Conservation (phyloP, 2,797 vertebrate species). For the Petrocephalus sullivani region DNA sequence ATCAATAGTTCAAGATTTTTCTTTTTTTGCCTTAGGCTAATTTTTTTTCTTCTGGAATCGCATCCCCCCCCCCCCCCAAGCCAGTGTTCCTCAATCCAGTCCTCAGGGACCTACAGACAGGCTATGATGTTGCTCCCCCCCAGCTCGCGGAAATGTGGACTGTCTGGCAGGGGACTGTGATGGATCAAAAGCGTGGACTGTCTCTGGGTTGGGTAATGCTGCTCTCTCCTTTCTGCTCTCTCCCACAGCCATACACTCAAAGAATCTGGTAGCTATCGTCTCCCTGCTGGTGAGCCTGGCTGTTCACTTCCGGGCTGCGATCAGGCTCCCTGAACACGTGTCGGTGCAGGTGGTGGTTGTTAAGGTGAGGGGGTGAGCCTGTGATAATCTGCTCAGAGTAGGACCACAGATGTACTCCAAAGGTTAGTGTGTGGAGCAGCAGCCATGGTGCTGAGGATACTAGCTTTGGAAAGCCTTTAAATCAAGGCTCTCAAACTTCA, state of each 20-base stretch:
- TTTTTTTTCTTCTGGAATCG: background rate
- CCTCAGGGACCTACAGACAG: background rate
- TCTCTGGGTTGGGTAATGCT: background rate
- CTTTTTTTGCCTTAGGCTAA: background rate
- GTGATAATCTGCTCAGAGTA: background rate
- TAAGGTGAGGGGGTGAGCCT: conserved; percentile 62
- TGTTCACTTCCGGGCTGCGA: conserved; percentile 85
- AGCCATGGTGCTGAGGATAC: background rate
- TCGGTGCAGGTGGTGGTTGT: conserved; percentile 85
- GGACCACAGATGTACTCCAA: background rate
- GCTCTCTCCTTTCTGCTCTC: background rate
- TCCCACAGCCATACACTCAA: conserved; percentile 79
- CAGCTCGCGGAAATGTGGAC: background rate
- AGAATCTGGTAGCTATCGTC: conserved; percentile 85
- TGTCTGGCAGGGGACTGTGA: background rate
- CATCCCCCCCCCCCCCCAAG: background rate
- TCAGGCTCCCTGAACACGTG: conserved; percentile 87
- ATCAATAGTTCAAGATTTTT: background rate
- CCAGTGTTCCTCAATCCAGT: background rate
- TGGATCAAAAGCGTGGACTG: background rate
- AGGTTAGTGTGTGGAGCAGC: background rate
- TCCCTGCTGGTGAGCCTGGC: conserved; percentile 84
- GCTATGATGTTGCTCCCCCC: background rate
- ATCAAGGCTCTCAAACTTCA: background rate
- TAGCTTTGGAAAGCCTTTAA: background rate